phyloP scores from a whole-genome alignment of 2,113 vertebrate species.

The human (Homo sapiens) region DNA sequence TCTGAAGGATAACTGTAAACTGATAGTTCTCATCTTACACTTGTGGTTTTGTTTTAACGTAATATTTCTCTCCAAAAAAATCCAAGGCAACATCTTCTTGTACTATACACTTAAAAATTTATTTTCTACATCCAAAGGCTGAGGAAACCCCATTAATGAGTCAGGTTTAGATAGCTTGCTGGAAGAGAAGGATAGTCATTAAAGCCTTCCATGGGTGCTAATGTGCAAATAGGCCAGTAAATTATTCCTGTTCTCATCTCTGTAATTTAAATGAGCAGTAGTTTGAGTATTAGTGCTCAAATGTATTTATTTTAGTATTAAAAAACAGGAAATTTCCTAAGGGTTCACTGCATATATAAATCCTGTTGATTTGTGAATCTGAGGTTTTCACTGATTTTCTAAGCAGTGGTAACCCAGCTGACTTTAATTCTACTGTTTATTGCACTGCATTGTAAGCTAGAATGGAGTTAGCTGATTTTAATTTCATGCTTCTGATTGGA shows the following conservation, averaged over 20 bases:
- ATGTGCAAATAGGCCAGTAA: neutral
- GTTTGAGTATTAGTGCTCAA: neutral
- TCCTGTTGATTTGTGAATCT: neutral
- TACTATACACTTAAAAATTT: neutral
- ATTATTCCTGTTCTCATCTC: neutral
- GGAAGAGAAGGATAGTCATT: neutral
- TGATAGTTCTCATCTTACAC: neutral
- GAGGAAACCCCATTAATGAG: neutral
- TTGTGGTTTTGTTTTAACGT: neutral
- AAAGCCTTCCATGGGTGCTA: neutral
- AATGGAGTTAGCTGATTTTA: conserved; percentile 20
- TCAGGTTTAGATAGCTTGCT: neutral
- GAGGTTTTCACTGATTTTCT: conserved; percentile 35
- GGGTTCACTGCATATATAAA: neutral
- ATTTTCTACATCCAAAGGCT: neutral
- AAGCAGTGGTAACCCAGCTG: neutral
- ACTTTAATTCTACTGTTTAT: conserved; percentile 35
- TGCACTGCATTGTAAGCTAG: neutral
- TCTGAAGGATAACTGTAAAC: neutral
- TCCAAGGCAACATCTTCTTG: neutral
- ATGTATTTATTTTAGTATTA: conserved; percentile 36
- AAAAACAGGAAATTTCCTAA: neutral
- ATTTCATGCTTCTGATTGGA: conserved; percentile 57
- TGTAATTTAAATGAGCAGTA: neutral
- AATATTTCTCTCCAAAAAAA: neutral